Conservation (phyloP, 2,888 invertebrate species). For the Caradrina clavipalpis region DNA sequence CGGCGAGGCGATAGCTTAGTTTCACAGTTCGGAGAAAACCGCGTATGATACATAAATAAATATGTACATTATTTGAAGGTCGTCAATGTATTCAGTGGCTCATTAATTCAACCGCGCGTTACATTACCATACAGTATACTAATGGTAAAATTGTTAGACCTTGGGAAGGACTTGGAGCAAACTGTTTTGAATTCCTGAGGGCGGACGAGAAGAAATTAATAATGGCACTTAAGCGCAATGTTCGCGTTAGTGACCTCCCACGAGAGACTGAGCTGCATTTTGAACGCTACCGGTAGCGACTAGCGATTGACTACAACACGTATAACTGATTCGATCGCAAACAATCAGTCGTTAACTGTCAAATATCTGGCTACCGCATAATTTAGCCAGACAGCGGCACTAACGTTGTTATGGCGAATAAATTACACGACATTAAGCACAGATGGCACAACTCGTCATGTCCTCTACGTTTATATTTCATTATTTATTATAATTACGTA, state of each 20-base stretch:
- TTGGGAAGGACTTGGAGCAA: conserved; percentile 24
- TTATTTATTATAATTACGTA: conserved; percentile 40
- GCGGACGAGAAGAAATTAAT: conserved; percentile 7
- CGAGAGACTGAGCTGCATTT: conserved; percentile 25
- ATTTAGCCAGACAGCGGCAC: conserved; percentile 26
- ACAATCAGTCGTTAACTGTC: conserved; percentile 50
- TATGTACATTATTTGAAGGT: conserved; percentile 52
- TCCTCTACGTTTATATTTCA: conserved; percentile 16
- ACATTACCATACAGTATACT: conserved; percentile 51
- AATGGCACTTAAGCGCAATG: conserved; percentile 18
- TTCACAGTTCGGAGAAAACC: conserved; percentile 49
- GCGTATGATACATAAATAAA: conserved; percentile 54
- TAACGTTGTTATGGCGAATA: conserved; percentile 29
- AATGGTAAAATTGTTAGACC: conserved; percentile 26
- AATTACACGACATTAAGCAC: conserved; percentile 33
- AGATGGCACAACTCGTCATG: conserved; percentile 25
- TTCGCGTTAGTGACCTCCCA: conserved; percentile 27
- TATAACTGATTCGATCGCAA: conserved; percentile 23
- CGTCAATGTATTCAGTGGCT: conserved; percentile 49
- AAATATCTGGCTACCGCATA: conserved; percentile 41
- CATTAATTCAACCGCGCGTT: conserved; percentile 54
- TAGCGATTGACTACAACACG: background rate
- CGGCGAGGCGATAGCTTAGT: conserved; percentile 31
- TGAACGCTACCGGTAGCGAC: conserved; percentile 8
- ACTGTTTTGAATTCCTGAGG: conserved; percentile 23